These are phyloP conservation scores for Galaxea fascicularis DNA, from an alignment of 92 coral and sea anemone genomes.

Conservation along the genomic window DNA sequence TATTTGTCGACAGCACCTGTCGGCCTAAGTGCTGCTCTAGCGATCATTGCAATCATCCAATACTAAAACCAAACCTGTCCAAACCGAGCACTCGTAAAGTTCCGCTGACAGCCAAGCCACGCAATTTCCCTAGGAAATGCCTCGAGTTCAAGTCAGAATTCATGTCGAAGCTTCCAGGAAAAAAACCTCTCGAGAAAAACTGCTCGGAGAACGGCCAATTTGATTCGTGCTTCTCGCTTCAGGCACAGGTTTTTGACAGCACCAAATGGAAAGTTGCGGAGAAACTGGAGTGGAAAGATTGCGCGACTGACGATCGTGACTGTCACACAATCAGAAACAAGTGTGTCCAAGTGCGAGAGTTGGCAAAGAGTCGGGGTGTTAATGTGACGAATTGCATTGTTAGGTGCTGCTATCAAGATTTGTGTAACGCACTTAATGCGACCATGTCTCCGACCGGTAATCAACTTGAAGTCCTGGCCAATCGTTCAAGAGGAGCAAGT, in stretches of 20 bases:
- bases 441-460: slow-evolving; percentile 28
- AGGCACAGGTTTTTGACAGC: slow-evolving; percentile 25
- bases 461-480: not conserved
- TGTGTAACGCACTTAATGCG: slow-evolving; percentile 54
- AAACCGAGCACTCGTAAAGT: slow-evolving; percentile 1
- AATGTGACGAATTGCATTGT: slow-evolving; percentile 43
- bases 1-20: slow-evolving; percentile 13
- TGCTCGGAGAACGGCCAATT: slow-evolving; percentile 18
- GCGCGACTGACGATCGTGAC: slow-evolving; percentile 60
- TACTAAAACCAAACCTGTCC: not conserved
- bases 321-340: slow-evolving; percentile 64
- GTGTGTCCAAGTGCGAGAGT: slow-evolving; percentile 41
- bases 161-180: slow-evolving; percentile 1
- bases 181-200: slow-evolving; percentile 7
- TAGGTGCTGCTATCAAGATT: slow-evolving; percentile 62
- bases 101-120: not conserved
- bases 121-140: slow-evolving; percentile 14
- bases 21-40: slow-evolving; percentile 23
- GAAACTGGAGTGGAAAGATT: slow-evolving; percentile 58
- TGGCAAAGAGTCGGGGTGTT: slow-evolving; percentile 40
- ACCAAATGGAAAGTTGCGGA: slow-evolving; percentile 6
- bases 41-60: slow-evolving; percentile 33
- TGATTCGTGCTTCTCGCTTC: slow-evolving; percentile 9
- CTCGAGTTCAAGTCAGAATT: slow-evolving; percentile 12
- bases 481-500: not conserved